Conservation (phyloP, 2,797 vertebrate species). For the Esox masquinongy region DNA sequence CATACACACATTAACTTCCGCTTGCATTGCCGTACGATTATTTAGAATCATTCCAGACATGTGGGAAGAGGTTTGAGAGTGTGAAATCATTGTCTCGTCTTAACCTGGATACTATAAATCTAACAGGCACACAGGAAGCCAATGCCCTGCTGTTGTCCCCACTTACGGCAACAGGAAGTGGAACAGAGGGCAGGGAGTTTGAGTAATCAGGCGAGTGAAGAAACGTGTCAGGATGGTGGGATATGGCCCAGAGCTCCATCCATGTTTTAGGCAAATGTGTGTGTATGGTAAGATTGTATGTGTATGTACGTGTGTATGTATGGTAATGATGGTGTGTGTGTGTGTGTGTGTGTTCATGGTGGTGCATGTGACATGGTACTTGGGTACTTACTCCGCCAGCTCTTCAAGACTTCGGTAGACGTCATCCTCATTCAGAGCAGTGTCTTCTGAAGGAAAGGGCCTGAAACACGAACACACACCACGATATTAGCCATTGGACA, state of each 20-base stretch:
- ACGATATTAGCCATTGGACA: slow-evolving; percentile 13
- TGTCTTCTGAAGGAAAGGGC: slow-evolving; percentile 96
- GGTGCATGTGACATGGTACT: background rate
- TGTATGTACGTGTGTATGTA: slow-evolving; percentile 12
- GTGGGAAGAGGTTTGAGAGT: no score
- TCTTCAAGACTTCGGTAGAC: slow-evolving; percentile 97
- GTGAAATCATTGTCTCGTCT: no score
- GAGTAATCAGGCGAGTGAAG: slow-evolving; percentile 54
- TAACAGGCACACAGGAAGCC: slow-evolving; percentile 22
- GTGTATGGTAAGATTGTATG: no score
- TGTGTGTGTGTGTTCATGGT: background rate
- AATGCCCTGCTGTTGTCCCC: slow-evolving; percentile 47
- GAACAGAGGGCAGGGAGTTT: slow-evolving; percentile 40
- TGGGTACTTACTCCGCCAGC: slow-evolving; percentile 91
- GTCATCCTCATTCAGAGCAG: slow-evolving; percentile 91
- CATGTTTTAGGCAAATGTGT: background rate
- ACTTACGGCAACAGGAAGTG: slow-evolving; percentile 55
- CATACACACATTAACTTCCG: no score
- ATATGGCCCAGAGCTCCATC: slow-evolving; percentile 12
- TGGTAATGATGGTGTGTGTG: slow-evolving; percentile 9
- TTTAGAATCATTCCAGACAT: no score
- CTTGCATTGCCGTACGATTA: no score
- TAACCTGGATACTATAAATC: no score
- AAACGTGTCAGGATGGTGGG: slow-evolving; percentile 41
- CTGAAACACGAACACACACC: slow-evolving; percentile 65